A percentile compares a stretch with the other conserved stretches of the same genome.
These are phyloP conservation scores for Aspiorhynchus laticeps DNA, from an alignment of 2,113 vertebrate genomes.

Conservation along the genomic window DNA sequence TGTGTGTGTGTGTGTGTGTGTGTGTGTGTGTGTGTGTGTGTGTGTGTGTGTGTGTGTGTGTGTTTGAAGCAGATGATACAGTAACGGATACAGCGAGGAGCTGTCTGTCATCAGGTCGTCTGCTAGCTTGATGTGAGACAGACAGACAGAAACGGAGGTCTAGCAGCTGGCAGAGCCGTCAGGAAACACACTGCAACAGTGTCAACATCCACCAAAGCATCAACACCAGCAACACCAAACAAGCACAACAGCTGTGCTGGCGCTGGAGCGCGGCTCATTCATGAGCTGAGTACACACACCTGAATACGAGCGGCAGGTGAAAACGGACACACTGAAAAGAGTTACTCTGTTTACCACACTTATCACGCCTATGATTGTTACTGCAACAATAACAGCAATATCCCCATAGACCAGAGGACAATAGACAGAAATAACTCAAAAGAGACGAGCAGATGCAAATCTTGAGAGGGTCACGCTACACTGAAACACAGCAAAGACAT, in stretches of 20 bases:
- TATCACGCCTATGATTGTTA: slow-evolving; percentile 37
- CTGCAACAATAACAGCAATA: not conserved
- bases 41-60: slow-evolving; percentile 70
- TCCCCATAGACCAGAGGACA: not conserved
- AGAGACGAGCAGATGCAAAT: slow-evolving; percentile 34
- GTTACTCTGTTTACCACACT: slow-evolving; percentile 43
- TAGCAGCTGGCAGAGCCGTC: slow-evolving; percentile 86
- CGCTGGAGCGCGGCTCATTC: slow-evolving; percentile 74
- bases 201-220: slow-evolving; percentile 80
- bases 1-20: not conserved
- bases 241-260: slow-evolving; percentile 67
- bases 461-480: slow-evolving; percentile 33
- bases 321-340: slow-evolving; percentile 5
- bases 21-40: not conserved
- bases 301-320: slow-evolving; percentile 63
- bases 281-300: slow-evolving; percentile 69
- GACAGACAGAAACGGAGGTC: slow-evolving; percentile 71
- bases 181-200: slow-evolving; percentile 81
- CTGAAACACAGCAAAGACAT: not conserved
- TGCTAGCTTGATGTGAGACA: slow-evolving; percentile 75
- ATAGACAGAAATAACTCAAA: not conserved
- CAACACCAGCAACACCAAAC: slow-evolving; percentile 66
- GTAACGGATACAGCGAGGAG: slow-evolving; percentile 81
- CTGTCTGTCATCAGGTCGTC: slow-evolving; percentile 83
- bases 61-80: slow-evolving; percentile 74